Evolutionary conservation across 2,113 vertebrate genomes (phyloP), one percentile per base, ranked within the genome.

Genomic region (Lontra canadensis): DNA sequence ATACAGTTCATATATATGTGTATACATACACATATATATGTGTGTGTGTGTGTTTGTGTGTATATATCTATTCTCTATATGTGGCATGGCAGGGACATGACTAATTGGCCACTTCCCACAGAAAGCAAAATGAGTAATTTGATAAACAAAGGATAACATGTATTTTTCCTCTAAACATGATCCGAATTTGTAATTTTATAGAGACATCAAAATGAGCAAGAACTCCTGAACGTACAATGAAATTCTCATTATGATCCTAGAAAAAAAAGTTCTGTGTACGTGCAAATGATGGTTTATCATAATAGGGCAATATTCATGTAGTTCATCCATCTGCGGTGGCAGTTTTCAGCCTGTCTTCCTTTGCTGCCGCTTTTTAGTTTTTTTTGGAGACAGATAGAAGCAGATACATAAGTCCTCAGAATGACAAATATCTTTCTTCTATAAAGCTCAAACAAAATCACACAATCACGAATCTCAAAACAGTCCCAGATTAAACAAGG

Each of bases 121-220:
- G 80, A 96, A 95, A 84, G 31, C 36, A 91, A 44, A 97, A 67
- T 34, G 25, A 81, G 31, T 42, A 14, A 13, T 71, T 87, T 96
- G 42, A 85, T 36, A 90, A 85, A 82, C 49, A 95, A 96, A 95
- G 39, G 34, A 52, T 67, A 83, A 81, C 61, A 73, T 79, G 4
- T 47, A 26, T 91, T 97, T 95, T 88, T 67, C 39, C 21, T 78
- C n/a, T 92, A 91, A 96, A 93, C 44, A 73, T 88, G 71, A 88
- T 82, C 67, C 47, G 86, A 88, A 79, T 96, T 85, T 63, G 26
- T 93, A 80, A 76, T 52, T 91, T 85, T 69, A 59, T 18, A 97
- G 59, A 93, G 42, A 25, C 26, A 91, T 47, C 23, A 65, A 94
- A 95, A 86, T 88, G 29, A 97, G 29, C 9, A 78, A 78, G 0